Evolutionary conservation across 37 sponge, comb jelly and placozoan genomes (phyloP).

Genomic region (Cladorhizidae sp.): DNA sequence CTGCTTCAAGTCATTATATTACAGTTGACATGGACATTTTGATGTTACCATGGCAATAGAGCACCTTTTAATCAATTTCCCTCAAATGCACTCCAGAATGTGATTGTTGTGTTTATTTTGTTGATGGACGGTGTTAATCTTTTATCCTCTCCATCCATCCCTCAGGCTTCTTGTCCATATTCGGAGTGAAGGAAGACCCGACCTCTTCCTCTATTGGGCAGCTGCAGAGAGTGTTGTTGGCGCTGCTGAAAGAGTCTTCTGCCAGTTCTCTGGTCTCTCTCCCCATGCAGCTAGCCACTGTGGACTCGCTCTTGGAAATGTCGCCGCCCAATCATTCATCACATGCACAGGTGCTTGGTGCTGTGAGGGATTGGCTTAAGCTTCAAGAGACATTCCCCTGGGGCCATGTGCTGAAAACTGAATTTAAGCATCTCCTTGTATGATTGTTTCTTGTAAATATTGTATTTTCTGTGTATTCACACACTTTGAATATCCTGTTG

Average conservation of each 20-base stretch:
- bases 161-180: constrained; percentile 39
- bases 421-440: not conserved
- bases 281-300: constrained; percentile 52
- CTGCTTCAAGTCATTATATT: no score
- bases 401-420: constrained; percentile 1
- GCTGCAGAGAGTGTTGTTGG: constrained; percentile 50
- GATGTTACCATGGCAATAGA: no score
- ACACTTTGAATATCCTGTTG: no score
- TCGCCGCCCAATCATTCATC: constrained; percentile 24
- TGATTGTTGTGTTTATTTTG: no score
- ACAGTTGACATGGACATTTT: no score
- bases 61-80: no score
- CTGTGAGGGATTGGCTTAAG: constrained; percentile 28
- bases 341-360: constrained; percentile 1
- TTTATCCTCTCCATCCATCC: not conserved
- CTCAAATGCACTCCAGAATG: no score
- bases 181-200: constrained; percentile 29
- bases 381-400: not conserved
- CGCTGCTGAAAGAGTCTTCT: constrained; percentile 22
- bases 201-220: constrained; percentile 40
- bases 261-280: constrained; percentile 18
- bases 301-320: constrained; percentile 61
- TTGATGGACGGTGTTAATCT: no score
- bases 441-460: no score
- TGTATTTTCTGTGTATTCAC: constrained; percentile 1